Percentiles rank a stretch among this genome's conserved stretches.
phyloP scores from a whole-genome alignment of 2,888 invertebrate genomes.

The Leptopilina drosophilae region DNA sequence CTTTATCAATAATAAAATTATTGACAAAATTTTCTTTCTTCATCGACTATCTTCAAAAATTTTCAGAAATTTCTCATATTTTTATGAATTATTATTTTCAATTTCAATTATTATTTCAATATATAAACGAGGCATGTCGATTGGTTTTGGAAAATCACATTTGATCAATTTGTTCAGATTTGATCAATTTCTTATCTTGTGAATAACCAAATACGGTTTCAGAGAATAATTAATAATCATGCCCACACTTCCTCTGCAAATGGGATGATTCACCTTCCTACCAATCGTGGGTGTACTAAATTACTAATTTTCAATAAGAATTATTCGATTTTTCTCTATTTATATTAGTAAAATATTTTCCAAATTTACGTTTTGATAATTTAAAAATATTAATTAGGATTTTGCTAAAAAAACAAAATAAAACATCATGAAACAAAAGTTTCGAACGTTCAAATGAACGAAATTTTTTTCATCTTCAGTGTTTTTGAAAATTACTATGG shows the following conservation, averaged over 20 bases:
- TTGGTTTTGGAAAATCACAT: conserved; percentile 26
- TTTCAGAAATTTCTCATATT: no score
- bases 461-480: no score
- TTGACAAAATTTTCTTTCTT: background rate
- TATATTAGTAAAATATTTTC: background rate
- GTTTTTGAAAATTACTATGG: no score
- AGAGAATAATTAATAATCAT: conserved; percentile 33
- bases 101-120: background rate
- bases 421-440: no score
- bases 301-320: background rate
- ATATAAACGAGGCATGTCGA: conserved; percentile 14
- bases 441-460: no score
- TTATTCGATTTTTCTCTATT: background rate
- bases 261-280: conserved; percentile 46
- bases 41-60: no score
- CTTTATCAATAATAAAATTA: no score
- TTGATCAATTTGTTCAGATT: conserved; percentile 9
- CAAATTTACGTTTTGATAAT: background rate
- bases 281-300: conserved; percentile 33
- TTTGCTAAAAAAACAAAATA: no score
- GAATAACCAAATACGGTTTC: conserved; percentile 34
- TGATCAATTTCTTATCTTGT: conserved; percentile 27
- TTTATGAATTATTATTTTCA: background rate
- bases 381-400: background rate
- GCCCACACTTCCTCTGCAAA: conserved; percentile 38